phyloP scores from a whole-genome alignment of 2,113 vertebrate genomes.

The Phrynocephalus versicolor region DNA sequence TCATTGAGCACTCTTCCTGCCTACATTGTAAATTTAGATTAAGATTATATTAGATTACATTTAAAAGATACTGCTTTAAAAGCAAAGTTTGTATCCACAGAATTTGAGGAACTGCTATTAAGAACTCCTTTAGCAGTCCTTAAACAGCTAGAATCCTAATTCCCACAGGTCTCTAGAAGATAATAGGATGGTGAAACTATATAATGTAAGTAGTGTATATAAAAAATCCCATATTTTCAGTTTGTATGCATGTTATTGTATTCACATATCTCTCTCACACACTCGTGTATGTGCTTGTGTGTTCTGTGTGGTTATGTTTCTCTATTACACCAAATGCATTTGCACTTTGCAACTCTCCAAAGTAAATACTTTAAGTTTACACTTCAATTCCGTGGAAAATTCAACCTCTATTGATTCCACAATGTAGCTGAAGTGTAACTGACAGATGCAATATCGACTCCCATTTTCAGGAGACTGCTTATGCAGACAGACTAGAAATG shows the following conservation, averaged over 20 bases:
- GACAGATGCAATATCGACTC: constrained; percentile 32
- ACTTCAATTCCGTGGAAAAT: constrained; percentile 48
- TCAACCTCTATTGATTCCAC: constrained; percentile 34
- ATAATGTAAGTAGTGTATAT: no score
- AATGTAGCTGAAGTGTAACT: constrained; percentile 14
- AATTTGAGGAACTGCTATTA: no score
- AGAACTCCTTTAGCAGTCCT: neutral
- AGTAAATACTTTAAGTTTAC: constrained; percentile 27
- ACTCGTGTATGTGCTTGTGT: neutral
- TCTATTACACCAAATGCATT: neutral
- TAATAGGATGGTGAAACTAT: neutral
- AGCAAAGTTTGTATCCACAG: no score
- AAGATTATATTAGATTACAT: constrained; percentile 16
- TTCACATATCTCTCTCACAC: no score
- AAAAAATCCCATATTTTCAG: no score
- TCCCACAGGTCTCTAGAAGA: neutral
- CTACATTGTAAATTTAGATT: neutral
- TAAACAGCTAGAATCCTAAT: neutral
- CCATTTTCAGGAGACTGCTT: constrained; percentile 21
- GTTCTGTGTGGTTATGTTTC: neutral
- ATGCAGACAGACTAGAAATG: constrained; percentile 30
- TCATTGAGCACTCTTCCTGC: neutral
- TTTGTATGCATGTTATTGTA: no score
- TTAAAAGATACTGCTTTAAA: no score
- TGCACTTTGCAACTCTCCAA: constrained; percentile 1